These are phyloP conservation scores for Tetramorium bicarinatum DNA, from an alignment of 2,888 invertebrate genomes.

Conservation along the genomic window DNA sequence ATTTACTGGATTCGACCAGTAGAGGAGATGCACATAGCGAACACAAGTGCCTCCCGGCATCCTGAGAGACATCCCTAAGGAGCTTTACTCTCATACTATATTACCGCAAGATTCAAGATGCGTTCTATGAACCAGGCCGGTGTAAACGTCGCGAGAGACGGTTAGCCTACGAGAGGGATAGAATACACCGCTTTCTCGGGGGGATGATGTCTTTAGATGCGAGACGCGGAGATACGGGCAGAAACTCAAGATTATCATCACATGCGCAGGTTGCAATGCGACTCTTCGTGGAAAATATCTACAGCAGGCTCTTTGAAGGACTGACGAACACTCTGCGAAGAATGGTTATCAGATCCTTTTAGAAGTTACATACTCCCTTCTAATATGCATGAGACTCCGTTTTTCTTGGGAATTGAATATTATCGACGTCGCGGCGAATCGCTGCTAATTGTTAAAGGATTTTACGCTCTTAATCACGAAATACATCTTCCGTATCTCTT, in stretches of 20 bases:
- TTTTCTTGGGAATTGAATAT: neutral
- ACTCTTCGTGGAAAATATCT: slow-evolving; percentile 21
- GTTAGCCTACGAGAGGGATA: slow-evolving; percentile 56
- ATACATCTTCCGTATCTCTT: neutral
- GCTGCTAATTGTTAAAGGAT: neutral
- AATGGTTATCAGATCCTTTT: slow-evolving; percentile 4
- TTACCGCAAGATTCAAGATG: slow-evolving; percentile 59
- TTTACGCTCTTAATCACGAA: neutral
- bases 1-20: slow-evolving; percentile 56
- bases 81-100: slow-evolving; percentile 55
- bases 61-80: slow-evolving; percentile 61
- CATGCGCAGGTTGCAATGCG: slow-evolving; percentile 8
- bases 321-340: neutral
- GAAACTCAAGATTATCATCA: slow-evolving; percentile 48
- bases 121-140: slow-evolving; percentile 54
- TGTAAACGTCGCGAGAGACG: slow-evolving; percentile 59
- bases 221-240: slow-evolving; percentile 33
- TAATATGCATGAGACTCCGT: neutral
- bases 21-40: slow-evolving; percentile 39
- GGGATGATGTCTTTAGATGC: slow-evolving; percentile 47
- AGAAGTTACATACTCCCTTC: neutral
- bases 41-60: slow-evolving; percentile 49
- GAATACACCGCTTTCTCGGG: slow-evolving; percentile 44
- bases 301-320: neutral
- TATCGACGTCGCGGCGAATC: neutral